Base-by-base conservation (phyloP, 2,888 invertebrate species). In the Coelogynopora nodosa region DNA sequence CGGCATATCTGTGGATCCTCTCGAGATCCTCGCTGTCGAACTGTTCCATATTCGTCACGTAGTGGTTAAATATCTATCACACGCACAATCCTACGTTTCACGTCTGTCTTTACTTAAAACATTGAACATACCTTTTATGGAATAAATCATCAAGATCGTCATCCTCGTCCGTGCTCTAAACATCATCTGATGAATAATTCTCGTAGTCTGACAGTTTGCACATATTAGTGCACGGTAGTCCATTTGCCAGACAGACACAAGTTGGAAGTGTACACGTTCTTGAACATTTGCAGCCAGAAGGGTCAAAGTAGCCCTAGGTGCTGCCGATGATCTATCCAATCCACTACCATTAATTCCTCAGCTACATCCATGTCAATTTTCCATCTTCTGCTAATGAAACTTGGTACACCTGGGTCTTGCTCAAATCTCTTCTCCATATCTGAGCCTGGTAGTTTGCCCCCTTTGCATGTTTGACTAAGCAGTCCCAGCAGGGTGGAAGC, bases 161-260 rank as follows among this genome's bases (percentile, higher is more conserved):
- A 74, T 74, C 23, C 74, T 74, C 74, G 74, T 74, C 74, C 74
- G 27, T 74, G 74, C 74, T 74, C 74, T 74, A 10, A 74, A 74
- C 74, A 74, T 26, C 74, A 74, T 74, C 27, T 74, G 74, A 74
- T 74, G 74, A 74, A 74, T 26, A 26, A 74, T 74, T 74, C 74
- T 74, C 23, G 27, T 26, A 74, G 74, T 74, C 74, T 74, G 74
- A 74, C 74, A 74, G 74, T 49, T 49, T 49, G 49, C 49, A 86
- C 86, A 86, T 86, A 30, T 86, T 67, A 85, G 87, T 87, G 84
- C 84, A 84, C 29, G 83, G 31, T 0, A 87, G 67, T 28, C 67
- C 83, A 30, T 87, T 87, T 31, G 74, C 74, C 18, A 23, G 74
- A 74, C 23, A 74, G 74, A 74, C 74, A 74, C 74, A 74, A 74